Conservation (phyloP, 2,797 vertebrate species). For the Heterohyrax brucei region DNA sequence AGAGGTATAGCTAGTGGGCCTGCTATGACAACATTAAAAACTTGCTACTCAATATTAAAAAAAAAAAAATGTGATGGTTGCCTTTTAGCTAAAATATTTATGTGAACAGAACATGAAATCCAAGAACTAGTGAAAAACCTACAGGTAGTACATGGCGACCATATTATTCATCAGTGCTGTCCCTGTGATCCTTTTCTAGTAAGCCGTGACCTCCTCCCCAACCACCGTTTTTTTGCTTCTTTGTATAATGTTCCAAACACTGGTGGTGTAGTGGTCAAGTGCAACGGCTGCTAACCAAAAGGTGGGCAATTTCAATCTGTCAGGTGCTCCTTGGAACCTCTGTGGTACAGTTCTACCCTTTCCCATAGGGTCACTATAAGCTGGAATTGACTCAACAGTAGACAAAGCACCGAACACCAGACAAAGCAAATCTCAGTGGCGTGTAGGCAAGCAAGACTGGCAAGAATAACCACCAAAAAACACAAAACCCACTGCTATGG, state of each 20-base stretch:
- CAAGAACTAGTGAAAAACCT: neutral
- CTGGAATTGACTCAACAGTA: too few species aligned
- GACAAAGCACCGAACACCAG: neutral
- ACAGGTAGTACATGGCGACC: neutral
- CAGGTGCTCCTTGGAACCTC: too few species aligned
- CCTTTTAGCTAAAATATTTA: conserved; percentile 1
- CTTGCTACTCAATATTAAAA: neutral
- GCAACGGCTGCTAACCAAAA: too few species aligned
- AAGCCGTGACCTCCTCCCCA: neutral
- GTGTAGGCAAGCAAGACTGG: neutral
- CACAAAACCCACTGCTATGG: too few species aligned
- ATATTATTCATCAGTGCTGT: neutral
- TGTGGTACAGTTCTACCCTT: too few species aligned
- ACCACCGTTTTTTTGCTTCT: neutral
- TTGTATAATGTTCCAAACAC: neutral
- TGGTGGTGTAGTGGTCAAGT: too few species aligned
- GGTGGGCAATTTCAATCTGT: too few species aligned
- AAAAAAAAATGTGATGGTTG: neutral
- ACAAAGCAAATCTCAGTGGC: neutral
- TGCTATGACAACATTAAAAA: neutral
- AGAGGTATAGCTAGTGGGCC: neutral
- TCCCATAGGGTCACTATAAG: too few species aligned
- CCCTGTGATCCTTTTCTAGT: neutral
- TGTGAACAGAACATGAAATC: neutral
- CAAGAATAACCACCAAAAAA: neutral